Evolutionary conservation across 2,113 vertebrate genomes (phyloP).

Genomic region (Anas platyrhynchos): DNA sequence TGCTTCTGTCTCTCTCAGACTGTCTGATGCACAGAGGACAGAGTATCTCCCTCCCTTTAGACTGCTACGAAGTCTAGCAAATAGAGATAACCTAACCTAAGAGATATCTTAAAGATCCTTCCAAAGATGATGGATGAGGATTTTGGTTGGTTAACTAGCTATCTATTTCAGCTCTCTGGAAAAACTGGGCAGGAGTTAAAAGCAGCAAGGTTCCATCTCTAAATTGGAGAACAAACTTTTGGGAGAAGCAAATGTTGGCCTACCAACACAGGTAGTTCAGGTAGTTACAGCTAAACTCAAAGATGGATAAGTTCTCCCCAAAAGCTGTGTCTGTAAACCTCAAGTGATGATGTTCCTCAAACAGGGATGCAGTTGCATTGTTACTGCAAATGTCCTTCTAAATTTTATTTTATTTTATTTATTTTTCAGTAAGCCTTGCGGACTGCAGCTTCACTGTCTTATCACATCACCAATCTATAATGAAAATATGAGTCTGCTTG

Average conservation of each 20-base stretch:
- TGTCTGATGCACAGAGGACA: background rate
- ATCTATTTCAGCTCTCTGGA: background rate
- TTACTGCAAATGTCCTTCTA: too few relatives aligned
- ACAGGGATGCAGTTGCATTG: background rate
- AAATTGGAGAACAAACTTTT: background rate
- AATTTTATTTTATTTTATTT: too few relatives aligned
- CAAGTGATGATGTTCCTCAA: background rate
- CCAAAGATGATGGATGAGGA: background rate
- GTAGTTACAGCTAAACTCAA: background rate
- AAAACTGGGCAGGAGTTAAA: background rate
- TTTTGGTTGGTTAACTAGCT: background rate
- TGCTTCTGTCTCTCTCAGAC: background rate
- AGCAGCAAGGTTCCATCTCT: background rate
- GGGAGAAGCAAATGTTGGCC: background rate
- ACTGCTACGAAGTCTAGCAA: background rate
- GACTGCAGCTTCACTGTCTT: background rate
- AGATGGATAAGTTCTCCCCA: background rate
- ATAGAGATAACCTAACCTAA: background rate
- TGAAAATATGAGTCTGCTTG: background rate
- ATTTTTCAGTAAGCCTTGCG: background rate
- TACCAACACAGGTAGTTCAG: background rate
- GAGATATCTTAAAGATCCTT: background rate
- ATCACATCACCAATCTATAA: background rate
- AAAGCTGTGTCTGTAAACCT: background rate
- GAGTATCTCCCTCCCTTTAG: background rate